Base-by-base conservation (phyloP, 2,888 invertebrate genomes). In the Hirtodrosophila duncani region DNA sequence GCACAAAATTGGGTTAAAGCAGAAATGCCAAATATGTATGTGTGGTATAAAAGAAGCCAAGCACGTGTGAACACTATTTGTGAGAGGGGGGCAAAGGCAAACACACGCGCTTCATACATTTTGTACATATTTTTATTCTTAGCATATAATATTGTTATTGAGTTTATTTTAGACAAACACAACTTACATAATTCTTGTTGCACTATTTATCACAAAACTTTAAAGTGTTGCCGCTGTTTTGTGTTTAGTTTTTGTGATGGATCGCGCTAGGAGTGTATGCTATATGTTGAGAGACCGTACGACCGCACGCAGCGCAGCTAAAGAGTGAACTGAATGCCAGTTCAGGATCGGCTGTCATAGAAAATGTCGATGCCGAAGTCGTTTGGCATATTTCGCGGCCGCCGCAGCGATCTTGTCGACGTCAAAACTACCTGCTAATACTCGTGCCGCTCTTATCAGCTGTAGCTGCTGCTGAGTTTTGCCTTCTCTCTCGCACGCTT, bases 241-340 rank as follows among this genome's bases (percentile, higher is more conserved):
- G 26, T 18, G 23, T 26, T 34, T 39, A 11, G 16, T 46, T 27
- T 39, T 38, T 18, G 37, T 29, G n/a, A n/a, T n/a, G n/a, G n/a
- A n/a, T n/a, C n/a, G n/a, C n/a, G n/a, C n/a, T 27, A 5, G 34
- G 36, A 14, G 4, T 23, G 20, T 37, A 16, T 14, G 23, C 49
- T 26, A 13, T 31, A 21, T 27, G 24, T 46, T 29, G 67, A 42
- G 37, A 37, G 51, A 48, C 72, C 45, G 60, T 33, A 66, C 79
- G 74, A 81, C 75, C 75, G 79, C 60, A 64, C 62, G 74, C 62
- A 61, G 63, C 74, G 70, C 74, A 49, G 81, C 62, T 70, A 60
- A 60, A 78, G 58, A 75, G 79, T 38, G 55, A 66, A 74, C 70
- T 74, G 66, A 81, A 61, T 56, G 49, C 62, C 38, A n/a, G 56